Conservation (phyloP, 2,113 vertebrate species). For the Plectropomus leopardus region DNA sequence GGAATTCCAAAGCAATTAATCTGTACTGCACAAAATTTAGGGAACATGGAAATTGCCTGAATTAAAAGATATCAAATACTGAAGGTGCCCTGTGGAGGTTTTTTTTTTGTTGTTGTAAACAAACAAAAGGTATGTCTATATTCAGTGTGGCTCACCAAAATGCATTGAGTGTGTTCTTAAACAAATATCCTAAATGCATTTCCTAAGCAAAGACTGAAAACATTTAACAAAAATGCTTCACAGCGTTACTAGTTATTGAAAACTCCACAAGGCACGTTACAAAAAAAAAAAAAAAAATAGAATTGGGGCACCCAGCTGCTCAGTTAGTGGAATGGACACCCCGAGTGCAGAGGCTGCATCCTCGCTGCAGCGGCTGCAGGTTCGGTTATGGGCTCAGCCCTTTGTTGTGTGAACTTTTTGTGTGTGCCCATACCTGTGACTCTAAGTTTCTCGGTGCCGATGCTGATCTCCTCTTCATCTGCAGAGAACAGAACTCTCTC, state of each 20-base stretch:
- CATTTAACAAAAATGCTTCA: too few species aligned
- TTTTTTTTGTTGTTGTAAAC: neutral
- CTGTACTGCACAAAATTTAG: neutral
- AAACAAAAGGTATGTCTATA: neutral
- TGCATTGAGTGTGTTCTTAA: neutral
- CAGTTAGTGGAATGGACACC: too few species aligned
- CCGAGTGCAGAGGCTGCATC: too few species aligned
- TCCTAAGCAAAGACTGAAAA: too few species aligned
- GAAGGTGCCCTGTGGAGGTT: neutral
- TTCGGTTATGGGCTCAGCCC: too few species aligned
- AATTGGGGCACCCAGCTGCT: too few species aligned
- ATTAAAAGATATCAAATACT: neutral
- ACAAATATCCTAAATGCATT: too few species aligned
- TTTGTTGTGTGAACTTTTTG: neutral
- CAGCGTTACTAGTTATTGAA: neutral
- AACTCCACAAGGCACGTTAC: neutral
- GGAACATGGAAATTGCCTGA: neutral
- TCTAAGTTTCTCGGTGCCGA: slow-evolving; percentile 94
- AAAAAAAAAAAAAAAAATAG: neutral
- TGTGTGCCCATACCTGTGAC: slow-evolving; percentile 89
- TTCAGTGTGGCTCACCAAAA: neutral
- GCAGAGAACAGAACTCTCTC: slow-evolving; percentile 93
- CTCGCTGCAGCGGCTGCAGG: too few species aligned
- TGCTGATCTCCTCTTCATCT: slow-evolving; percentile 95
- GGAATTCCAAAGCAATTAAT: neutral